Evolutionary conservation across 2,797 vertebrate species (phyloP), one percentile per base, ranked within the genome.

Genomic region (Apogon talboti): DNA sequence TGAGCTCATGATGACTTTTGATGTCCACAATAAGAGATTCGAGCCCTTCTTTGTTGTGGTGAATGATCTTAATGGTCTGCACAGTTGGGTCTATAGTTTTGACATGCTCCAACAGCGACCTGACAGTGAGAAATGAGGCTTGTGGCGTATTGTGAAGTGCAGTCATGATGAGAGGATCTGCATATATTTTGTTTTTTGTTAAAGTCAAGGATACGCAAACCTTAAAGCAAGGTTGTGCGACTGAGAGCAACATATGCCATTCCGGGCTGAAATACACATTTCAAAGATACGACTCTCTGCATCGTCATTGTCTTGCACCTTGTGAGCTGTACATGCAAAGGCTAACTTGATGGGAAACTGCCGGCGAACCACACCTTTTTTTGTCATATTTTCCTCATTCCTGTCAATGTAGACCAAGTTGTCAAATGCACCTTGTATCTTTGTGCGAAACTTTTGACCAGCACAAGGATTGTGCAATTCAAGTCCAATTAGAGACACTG

Each of bases 291-390:
- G 0, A 44, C 21, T 4, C 14, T 15, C 14, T 44, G 10, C 54
- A 57, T 16, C 4, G 41, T 44, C 52, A 55, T n/a, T 55, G 19
- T 38, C 52, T 53, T 53, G 33, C 5, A 53, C 33, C 19, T 53
- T 53, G 16, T 58, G 56, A 4, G 43, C 15, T 9, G 55, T 42
- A 4, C 53, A 55, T 13, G 18, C 19, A 42, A 42, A 55, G 12
- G 53, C 53, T 1, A 55, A 15, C 14, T 42, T 41, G 2, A 55
- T 1, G 10, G 52, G 38, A n/a, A 42, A 55, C 38, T 42, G 38
- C 8, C 40, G 10, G 2, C 21, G 6, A 1, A 16, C 8, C 10
- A 30, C 6, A 2, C 12, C 0, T 5, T 28, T 60, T 12, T 47
- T 11, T 2, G 19, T 18, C 14, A 49, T 24, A n/a, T 11, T 14